phyloP scores from a whole-genome alignment of 2,888 invertebrate genomes.

The Piscicola geometra region DNA sequence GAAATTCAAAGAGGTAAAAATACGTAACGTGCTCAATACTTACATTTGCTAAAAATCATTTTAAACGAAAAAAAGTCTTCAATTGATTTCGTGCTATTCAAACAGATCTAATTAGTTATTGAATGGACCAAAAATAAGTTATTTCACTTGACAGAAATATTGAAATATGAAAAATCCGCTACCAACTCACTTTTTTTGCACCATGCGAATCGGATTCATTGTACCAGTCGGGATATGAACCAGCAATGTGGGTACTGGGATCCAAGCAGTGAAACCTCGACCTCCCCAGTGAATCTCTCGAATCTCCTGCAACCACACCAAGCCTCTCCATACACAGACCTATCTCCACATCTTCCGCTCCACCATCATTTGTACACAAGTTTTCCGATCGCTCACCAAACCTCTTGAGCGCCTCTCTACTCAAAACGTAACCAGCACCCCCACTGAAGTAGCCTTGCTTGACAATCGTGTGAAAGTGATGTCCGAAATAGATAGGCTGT shows the following conservation, averaged over 20 bases:
- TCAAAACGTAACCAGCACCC: constrained; percentile 39
- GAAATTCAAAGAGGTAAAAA: too few species aligned
- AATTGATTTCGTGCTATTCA: too few species aligned
- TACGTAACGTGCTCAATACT: too few species aligned
- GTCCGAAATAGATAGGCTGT: constrained; percentile 73
- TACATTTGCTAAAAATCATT: too few species aligned
- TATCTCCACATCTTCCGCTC: constrained; percentile 52
- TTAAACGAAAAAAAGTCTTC: not conserved
- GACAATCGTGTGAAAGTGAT: constrained; percentile 39
- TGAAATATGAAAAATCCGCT: too few species aligned
- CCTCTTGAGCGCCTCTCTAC: constrained; percentile 37
- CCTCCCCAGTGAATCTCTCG: constrained; percentile 48
- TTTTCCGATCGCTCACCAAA: constrained; percentile 25
- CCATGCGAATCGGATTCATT: constrained; percentile 49
- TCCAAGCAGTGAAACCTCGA: constrained; percentile 52
- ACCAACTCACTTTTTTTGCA: constrained; percentile 47
- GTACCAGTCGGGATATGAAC: constrained; percentile 51
- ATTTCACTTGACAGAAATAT: not conserved
- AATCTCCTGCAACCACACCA: constrained; percentile 49
- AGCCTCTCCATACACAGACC: constrained; percentile 51
- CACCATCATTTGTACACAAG: constrained; percentile 45
- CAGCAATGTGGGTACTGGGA: constrained; percentile 48
- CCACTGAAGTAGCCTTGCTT: constrained; percentile 39
- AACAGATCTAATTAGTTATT: too few species aligned
- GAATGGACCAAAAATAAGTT: too few species aligned